phyloP scores from a whole-genome alignment of 2,888 invertebrate species.

The Phytoseiulus persimilis region DNA sequence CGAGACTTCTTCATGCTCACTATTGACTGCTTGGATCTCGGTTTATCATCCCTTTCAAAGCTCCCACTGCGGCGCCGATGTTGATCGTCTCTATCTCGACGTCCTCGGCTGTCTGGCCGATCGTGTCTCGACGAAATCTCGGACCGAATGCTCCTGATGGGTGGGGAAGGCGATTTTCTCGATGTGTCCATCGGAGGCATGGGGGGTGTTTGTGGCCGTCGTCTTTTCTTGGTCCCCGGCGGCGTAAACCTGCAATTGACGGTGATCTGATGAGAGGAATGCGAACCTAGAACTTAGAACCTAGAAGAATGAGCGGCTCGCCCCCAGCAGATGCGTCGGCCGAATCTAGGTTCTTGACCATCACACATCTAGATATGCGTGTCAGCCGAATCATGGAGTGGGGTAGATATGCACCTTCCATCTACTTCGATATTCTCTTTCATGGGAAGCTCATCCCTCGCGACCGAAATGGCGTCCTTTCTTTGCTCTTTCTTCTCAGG shows the following conservation, averaged over 20 bases:
- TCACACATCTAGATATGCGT: too few relatives aligned
- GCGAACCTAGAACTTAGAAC: too few relatives aligned
- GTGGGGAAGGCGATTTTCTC: neutral
- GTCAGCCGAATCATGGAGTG: too few relatives aligned
- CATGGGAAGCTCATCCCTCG: neutral
- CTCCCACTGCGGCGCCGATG: neutral
- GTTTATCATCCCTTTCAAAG: neutral
- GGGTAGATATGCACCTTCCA: too few relatives aligned
- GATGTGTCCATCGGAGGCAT: conserved; percentile 22
- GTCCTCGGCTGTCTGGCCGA: neutral
- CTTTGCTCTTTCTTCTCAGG: neutral
- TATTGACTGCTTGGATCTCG: neutral
- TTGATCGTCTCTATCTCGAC: neutral
- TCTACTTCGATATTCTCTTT: neutral
- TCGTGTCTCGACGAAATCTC: neutral
- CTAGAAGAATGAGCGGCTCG: too few relatives aligned
- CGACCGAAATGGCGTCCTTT: neutral
- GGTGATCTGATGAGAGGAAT: too few relatives aligned
- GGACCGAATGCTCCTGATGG: neutral
- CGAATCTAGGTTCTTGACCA: too few relatives aligned
- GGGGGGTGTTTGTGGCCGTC: conserved; percentile 13
- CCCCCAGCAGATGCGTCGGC: too few relatives aligned
- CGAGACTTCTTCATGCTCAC: neutral
- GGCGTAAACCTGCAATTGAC: conserved; percentile 15
- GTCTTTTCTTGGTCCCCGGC: neutral